Evolutionary conservation across 2,888 invertebrate genomes (phyloP).

Genomic region (Polietes domitor): DNA sequence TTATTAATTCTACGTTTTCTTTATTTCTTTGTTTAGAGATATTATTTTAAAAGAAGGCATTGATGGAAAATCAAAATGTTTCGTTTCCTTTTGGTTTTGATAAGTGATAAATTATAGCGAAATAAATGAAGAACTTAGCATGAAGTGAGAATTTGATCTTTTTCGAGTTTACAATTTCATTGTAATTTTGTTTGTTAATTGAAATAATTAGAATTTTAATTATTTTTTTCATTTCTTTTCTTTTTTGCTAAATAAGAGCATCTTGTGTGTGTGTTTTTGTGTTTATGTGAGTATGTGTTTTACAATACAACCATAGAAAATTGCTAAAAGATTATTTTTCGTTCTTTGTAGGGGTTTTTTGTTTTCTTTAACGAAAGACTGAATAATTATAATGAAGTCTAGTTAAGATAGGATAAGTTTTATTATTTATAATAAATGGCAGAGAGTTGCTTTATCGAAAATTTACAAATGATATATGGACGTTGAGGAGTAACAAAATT

Average conservation of each 20-base stretch:
- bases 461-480: background rate
- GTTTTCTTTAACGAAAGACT: conserved; percentile 4
- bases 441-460: background rate
- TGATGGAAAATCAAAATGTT: conserved; percentile 61
- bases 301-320: conserved; percentile 78
- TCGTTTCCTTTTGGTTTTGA: background rate
- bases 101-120: conserved; percentile 36
- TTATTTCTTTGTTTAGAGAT: conserved; percentile 16
- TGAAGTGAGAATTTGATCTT: conserved; percentile 16
- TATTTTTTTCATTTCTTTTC: conserved; percentile 11
- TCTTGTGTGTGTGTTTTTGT: conserved; percentile 64
- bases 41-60: conserved; percentile 63
- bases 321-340: conserved; percentile 74
- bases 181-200: conserved; percentile 55
- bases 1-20: conserved; percentile 28
- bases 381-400: background rate
- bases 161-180: conserved; percentile 58
- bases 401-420: conserved; percentile 15
- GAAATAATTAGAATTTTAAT: conserved; percentile 52
- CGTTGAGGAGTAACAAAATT: background rate
- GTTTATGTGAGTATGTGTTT: conserved; percentile 63
- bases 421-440: conserved; percentile 4
- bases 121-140: too few species aligned
- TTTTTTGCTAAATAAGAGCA: conserved; percentile 64
- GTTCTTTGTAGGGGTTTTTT: conserved; percentile 24